Conservation (phyloP, 2,888 invertebrate species). For the Prosapia bicincta region DNA sequence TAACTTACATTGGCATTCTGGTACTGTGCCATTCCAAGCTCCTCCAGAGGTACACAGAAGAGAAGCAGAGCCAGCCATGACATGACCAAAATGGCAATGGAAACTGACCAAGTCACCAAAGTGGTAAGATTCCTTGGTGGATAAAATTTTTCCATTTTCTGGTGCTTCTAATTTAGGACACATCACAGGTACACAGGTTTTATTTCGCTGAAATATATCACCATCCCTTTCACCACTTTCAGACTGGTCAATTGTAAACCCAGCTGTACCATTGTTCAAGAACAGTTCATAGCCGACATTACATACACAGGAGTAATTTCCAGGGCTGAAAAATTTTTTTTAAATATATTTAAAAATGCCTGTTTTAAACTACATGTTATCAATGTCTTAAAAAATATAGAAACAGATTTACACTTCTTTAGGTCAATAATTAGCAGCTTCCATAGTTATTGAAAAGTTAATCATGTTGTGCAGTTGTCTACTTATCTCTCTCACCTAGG, state of each 20-base stretch:
- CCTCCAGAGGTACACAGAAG: slow-evolving; percentile 87
- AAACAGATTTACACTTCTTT: too few species aligned
- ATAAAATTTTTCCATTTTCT: slow-evolving; percentile 79
- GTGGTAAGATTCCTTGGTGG: slow-evolving; percentile 74
- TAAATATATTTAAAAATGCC: too few species aligned
- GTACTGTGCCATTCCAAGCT: slow-evolving; percentile 89
- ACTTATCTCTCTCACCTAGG: too few species aligned
- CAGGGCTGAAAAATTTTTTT: slow-evolving; percentile 66
- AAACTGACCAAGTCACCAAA: slow-evolving; percentile 88
- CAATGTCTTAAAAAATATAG: too few species aligned
- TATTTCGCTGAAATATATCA: slow-evolving; percentile 85
- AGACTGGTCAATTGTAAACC: slow-evolving; percentile 70
- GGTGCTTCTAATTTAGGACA: slow-evolving; percentile 73
- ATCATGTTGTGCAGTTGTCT: too few species aligned
- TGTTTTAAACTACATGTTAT: too few species aligned
- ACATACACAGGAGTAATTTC: slow-evolving; percentile 83
- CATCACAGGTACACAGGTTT: slow-evolving; percentile 93
- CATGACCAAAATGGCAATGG: slow-evolving; percentile 93
- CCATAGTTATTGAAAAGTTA: too few species aligned
- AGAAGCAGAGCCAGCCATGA: slow-evolving; percentile 83
- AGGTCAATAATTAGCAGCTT: too few species aligned
- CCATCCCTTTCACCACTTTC: slow-evolving; percentile 88
- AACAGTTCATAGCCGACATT: slow-evolving; percentile 91
- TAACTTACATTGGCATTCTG: slow-evolving; percentile 86
- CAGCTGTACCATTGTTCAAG: slow-evolving; percentile 83